Percentiles rank a stretch among this genome's conserved stretches.
These are phyloP conservation scores for Lanius ludovicianus DNA, from an alignment of 2,113 vertebrate genomes.

Conservation along the genomic window DNA sequence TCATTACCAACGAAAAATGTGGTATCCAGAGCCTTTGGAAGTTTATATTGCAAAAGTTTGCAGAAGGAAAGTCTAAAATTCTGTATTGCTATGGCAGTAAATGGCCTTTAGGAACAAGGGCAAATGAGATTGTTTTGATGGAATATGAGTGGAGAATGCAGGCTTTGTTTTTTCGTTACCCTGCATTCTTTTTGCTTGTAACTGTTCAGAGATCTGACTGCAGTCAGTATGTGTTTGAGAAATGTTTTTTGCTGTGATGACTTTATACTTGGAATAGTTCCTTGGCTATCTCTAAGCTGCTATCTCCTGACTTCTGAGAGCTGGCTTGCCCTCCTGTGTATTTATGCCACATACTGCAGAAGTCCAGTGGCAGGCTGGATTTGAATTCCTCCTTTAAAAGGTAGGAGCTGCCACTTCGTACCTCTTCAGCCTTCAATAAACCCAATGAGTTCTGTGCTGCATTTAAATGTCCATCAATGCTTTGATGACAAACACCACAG, in stretches of 20 bases:
- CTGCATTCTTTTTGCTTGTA: neutral
- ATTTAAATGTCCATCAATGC: neutral
- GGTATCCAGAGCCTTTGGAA: neutral
- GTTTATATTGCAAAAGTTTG: neutral
- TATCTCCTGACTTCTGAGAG: neutral
- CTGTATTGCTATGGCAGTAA: neutral
- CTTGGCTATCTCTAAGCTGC: neutral
- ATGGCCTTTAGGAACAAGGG: neutral
- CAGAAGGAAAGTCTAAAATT: neutral
- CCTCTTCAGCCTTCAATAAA: neutral
- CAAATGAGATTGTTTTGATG: neutral
- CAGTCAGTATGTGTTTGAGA: neutral
- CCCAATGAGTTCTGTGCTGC: neutral
- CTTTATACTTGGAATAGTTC: neutral
- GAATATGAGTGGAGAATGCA: neutral
- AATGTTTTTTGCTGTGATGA: slow-evolving; percentile 4
- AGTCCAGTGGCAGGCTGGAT: neutral
- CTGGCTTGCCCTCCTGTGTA: neutral
- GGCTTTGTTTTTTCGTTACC: neutral
- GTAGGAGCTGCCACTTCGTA: neutral
- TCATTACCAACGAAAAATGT: neutral
- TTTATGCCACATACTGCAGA: neutral
- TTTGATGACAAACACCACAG: neutral
- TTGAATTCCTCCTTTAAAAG: neutral
- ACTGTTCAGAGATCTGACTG: neutral